phyloP scores from a whole-genome alignment of 1,140 invertebrate genomes.

The Oscheius sp. region DNA sequence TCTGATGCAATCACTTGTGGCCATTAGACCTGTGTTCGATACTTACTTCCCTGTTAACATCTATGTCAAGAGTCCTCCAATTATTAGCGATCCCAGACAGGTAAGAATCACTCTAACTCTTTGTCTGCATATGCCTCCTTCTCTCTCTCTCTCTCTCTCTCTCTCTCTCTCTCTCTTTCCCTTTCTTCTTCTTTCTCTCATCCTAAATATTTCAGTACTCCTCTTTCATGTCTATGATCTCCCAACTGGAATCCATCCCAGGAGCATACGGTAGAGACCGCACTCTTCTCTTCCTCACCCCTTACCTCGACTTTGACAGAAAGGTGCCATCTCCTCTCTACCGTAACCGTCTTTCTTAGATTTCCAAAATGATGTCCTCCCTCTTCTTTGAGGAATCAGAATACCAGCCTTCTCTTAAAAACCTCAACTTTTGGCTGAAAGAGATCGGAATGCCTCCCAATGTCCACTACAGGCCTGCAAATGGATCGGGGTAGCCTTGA shows the following conservation, averaged over 20 bases:
- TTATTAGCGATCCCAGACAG: constrained; percentile 46
- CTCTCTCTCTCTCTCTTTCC: too few relatives aligned
- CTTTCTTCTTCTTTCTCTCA: neutral
- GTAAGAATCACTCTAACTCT: constrained; percentile 39
- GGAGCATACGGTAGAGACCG: constrained; percentile 52
- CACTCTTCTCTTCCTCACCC: constrained; percentile 51
- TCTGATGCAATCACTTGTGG: neutral
- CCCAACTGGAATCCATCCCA: constrained; percentile 50
- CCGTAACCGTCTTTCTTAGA: neutral
- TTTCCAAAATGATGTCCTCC: neutral
- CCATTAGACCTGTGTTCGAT: constrained; percentile 53
- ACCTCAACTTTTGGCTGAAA: constrained; percentile 51
- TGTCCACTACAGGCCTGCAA: constrained; percentile 22
- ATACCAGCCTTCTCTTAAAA: constrained; percentile 42
- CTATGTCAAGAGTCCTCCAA: constrained; percentile 54
- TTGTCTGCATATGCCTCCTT: too few relatives aligned
- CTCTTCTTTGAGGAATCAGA: constrained; percentile 26
- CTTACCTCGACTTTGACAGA: constrained; percentile 52
- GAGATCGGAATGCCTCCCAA: constrained; percentile 49
- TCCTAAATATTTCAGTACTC: constrained; percentile 41
- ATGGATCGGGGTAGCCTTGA: neutral
- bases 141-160: too few relatives aligned
- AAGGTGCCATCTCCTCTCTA: constrained; percentile 6
- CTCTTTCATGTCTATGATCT: constrained; percentile 51
- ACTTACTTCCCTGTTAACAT: constrained; percentile 57